phyloP scores from a whole-genome alignment of 1,140 invertebrate species.

The Euwallacea similis region DNA sequence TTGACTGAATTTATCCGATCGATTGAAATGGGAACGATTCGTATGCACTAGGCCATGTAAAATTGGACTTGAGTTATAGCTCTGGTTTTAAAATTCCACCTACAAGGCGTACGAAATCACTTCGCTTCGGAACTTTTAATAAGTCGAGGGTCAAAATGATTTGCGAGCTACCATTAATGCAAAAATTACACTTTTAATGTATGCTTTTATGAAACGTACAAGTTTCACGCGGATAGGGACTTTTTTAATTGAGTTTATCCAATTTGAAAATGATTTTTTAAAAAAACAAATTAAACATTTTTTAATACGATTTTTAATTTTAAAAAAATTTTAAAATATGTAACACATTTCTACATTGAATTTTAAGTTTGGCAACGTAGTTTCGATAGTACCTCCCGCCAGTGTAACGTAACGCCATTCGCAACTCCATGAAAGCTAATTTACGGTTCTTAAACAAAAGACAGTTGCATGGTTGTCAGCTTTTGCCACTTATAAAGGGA shows the following conservation, averaged over 20 bases:
- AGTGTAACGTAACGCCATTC: too few relatives aligned
- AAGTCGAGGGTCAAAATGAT: slow-evolving; percentile 22
- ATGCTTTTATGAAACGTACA: neutral
- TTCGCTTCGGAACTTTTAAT: slow-evolving; percentile 29
- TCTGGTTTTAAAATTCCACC: slow-evolving; percentile 21
- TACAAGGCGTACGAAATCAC: slow-evolving; percentile 22
- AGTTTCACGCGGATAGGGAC: neutral
- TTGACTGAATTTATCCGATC: too few relatives aligned
- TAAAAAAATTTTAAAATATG: neutral
- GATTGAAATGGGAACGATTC: neutral
- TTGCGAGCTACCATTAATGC: slow-evolving; percentile 24
- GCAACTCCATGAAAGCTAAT: too few relatives aligned
- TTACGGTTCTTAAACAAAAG: too few relatives aligned
- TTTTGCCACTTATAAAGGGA: too few relatives aligned
- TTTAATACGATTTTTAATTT: neutral
- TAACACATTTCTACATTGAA: neutral
- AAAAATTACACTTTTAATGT: slow-evolving; percentile 20
- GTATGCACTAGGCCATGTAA: slow-evolving; percentile 25
- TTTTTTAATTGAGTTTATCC: too few relatives aligned
- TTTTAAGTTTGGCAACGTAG: neutral
- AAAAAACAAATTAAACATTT: neutral
- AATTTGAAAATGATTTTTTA: neutral
- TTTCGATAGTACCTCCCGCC: too few relatives aligned
- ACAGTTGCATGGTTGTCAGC: too few relatives aligned
- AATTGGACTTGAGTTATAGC: slow-evolving; percentile 29